phyloP scores from a whole-genome alignment of 1,140 invertebrate genomes.

The Ectropis grisescens region DNA sequence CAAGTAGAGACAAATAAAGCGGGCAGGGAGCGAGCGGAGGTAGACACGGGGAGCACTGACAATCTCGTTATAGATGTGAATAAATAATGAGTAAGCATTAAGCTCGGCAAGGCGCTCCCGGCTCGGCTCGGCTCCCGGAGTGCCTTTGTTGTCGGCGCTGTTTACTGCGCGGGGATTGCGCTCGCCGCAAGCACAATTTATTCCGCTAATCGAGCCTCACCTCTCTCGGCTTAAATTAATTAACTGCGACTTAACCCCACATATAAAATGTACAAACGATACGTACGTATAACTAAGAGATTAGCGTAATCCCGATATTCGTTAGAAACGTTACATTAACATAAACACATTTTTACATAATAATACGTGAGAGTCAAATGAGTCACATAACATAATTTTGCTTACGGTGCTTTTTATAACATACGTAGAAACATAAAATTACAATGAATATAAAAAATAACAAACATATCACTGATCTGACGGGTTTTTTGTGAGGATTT shows the following conservation, averaged over 20 bases:
- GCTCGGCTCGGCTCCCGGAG: conserved; percentile 23
- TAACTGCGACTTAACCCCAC: conserved; percentile 40
- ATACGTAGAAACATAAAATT: no score
- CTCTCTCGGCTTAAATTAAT: conserved; percentile 53
- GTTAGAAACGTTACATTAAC: no score
- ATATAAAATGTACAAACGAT: conserved; percentile 21
- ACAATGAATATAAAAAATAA: no score
- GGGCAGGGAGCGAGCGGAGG: conserved; percentile 24
- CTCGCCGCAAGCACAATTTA: conserved; percentile 57
- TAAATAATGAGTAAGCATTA: conserved; percentile 63
- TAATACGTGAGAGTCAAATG: no score
- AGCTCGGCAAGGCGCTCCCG: conserved; percentile 28
- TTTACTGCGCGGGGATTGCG: conserved; percentile 47
- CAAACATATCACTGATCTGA: no score
- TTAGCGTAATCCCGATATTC: no score
- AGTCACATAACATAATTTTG: no score
- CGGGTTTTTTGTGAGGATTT: no score
- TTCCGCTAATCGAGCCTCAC: conserved; percentile 56
- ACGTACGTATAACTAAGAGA: no score
- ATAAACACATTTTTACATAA: no score
- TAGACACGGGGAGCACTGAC: conserved; percentile 33
- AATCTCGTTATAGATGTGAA: conserved; percentile 62
- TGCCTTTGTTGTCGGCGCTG: conserved; percentile 50
- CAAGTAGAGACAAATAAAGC: conserved; percentile 23
- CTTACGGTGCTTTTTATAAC: no score